Conservation (phyloP, 2,113 vertebrate species). For the Notarius lentiginosus region DNA sequence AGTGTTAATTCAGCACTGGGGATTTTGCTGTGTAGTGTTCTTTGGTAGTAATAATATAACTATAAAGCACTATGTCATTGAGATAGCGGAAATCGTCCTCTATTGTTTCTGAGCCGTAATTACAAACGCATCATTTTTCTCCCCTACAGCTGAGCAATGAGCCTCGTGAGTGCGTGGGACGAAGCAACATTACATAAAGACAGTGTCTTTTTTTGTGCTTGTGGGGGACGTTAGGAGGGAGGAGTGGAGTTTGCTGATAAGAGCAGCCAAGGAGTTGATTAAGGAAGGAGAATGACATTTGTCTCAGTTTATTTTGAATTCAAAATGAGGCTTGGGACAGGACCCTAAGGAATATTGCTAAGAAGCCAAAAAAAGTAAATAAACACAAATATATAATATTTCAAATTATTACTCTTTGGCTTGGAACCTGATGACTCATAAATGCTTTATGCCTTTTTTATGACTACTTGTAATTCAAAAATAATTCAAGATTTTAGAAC, state of each 20-base stretch:
- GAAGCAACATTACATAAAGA: conserved; percentile 64
- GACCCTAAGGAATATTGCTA: conserved; percentile 43
- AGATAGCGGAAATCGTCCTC: conserved; percentile 19
- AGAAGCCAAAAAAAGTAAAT: conserved; percentile 47
- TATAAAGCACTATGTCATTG: conserved; percentile 13
- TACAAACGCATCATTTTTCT: conserved; percentile 42
- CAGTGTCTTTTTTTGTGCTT: conserved; percentile 60
- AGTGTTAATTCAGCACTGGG: conserved; percentile 12
- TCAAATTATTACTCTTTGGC: conserved; percentile 54
- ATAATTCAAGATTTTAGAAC: conserved; percentile 44
- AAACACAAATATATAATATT: conserved; percentile 55
- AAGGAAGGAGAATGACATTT: conserved; percentile 60
- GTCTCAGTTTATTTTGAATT: conserved; percentile 55
- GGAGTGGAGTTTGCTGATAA: conserved; percentile 69
- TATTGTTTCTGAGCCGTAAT: conserved; percentile 41
- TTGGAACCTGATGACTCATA: conserved; percentile 62
- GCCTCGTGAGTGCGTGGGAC: conserved; percentile 53
- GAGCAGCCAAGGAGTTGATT: conserved; percentile 67
- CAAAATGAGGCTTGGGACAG: conserved; percentile 41
- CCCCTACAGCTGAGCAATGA: conserved; percentile 41
- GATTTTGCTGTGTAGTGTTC: conserved; percentile 14
- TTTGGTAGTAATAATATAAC: conserved; percentile 3
- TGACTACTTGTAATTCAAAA: conserved; percentile 38
- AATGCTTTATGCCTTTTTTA: conserved; percentile 64
- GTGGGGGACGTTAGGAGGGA: conserved; percentile 54